These are phyloP conservation scores for Ciconia nigra DNA, from an alignment of 2,797 vertebrate species.

Conservation along the genomic window DNA sequence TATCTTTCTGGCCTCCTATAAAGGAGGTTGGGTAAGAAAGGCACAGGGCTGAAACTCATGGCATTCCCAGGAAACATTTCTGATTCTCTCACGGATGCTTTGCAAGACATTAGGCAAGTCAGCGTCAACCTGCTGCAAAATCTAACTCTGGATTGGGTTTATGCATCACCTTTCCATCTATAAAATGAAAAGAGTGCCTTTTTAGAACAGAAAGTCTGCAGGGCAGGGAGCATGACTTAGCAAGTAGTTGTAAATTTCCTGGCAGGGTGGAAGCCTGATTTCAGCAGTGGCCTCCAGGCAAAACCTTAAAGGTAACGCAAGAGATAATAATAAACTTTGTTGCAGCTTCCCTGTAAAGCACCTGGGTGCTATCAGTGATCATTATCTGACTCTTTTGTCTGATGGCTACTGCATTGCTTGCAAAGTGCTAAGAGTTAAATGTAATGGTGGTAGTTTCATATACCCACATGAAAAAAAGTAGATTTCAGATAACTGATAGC, in stretches of 20 bases:
- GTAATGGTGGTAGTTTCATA: not conserved
- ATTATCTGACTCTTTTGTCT: not conserved
- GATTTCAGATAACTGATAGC: not conserved
- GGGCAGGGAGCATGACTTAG: not conserved
- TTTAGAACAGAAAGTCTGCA: conserved; percentile 24
- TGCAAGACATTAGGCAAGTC: not conserved
- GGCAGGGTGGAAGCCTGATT: not conserved
- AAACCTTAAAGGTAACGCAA: not conserved
- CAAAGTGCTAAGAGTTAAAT: not conserved
- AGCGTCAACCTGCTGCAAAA: not conserved
- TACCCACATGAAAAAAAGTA: not conserved
- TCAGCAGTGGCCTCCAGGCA: not conserved
- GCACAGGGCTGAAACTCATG: not conserved
- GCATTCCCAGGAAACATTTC: not conserved
- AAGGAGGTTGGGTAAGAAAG: not conserved
- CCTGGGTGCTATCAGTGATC: not conserved
- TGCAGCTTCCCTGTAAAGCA: not conserved
- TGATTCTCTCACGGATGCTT: not conserved
- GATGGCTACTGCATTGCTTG: not conserved
- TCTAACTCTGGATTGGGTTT: not conserved
- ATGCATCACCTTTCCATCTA: not conserved
- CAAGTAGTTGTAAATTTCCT: not conserved
- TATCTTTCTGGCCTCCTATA: not conserved
- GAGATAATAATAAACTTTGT: not conserved
- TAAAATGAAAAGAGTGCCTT: not conserved